Evolutionary conservation across 2,797 vertebrate species (phyloP), one percentile per base, ranked within the genome.

Genomic region (Anabacerthia variegaticeps): DNA sequence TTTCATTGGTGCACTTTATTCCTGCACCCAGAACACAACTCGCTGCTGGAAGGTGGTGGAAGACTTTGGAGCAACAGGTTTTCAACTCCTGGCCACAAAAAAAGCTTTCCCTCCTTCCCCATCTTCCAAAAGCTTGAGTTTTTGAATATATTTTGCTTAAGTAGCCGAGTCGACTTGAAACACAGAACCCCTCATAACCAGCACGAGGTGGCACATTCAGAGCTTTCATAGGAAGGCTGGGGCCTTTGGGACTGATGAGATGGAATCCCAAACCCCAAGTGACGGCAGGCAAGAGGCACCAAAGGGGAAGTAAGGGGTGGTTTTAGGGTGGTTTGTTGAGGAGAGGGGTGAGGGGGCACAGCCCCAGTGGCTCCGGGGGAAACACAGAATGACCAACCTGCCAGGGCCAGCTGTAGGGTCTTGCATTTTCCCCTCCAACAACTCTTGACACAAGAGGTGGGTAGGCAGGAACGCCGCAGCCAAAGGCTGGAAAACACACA

Each of bases 341-440:
- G 2, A 32, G 37, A 43, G n/a, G 28, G 2, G 32, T 28, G 51
- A 34, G n/a, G 49, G 1, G 18, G 23, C 55, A 22, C 32, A 59
- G 26, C 56, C 58, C 52, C 7, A 2, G 17, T 0, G 21, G 22
- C 19, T 19, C 30, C 44, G 30, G 61, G 51, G 16, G 48, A 82
- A 77, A 46, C 37, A 10, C 39, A 10, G 26, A 63, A 19, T 3
- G 6, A 90, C 97, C 91, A 95, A 99, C 99, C 99, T 99, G 99
- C 99, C 99, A 99, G 84, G 99, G 99, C 99, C 99, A 99, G 97
- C 98, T 99, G 97, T 98, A 94, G 13, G 97, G 78, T 63, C 88
- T 96, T 7, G 96, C 99, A 32, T 98, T 81, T 4, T 97, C 97
- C 69, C 99, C 99, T 56, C 98, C 98, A 5, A 99, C 98, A 72